Percentiles rank a stretch among this genome's conserved stretches.
These are phyloP conservation scores for Campoplex capitator DNA, from an alignment of 2,888 invertebrate genomes.

Conservation along the genomic window DNA sequence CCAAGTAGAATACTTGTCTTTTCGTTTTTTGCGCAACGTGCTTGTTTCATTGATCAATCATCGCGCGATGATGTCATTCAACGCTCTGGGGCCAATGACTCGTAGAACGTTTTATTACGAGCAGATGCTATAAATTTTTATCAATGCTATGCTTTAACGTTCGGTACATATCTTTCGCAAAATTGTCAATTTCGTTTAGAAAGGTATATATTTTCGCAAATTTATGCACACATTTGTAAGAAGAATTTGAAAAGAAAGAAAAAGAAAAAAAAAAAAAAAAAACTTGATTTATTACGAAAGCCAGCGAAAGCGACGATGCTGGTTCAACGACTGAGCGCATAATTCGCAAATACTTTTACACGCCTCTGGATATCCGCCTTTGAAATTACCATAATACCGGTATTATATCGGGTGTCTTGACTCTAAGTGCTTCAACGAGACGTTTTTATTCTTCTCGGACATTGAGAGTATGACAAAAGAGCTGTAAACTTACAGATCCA, in stretches of 20 bases:
- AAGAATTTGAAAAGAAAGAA: not conserved
- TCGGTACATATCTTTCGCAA: conserved; percentile 14
- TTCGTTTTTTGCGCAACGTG: conserved; percentile 1
- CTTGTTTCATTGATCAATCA: conserved; percentile 25
- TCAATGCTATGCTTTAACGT: not conserved
- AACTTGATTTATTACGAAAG: conserved; percentile 35
- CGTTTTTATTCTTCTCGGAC: not conserved
- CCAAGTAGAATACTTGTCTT: not conserved
- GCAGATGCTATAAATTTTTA: conserved; percentile 26
- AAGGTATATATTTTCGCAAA: conserved; percentile 2
- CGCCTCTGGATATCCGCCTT: conserved; percentile 27
- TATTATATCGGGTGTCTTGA: conserved; percentile 21
- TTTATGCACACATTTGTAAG: conserved; percentile 1
- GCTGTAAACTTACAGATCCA: not conserved
- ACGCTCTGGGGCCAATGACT: conserved; percentile 22
- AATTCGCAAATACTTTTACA: conserved; percentile 41
- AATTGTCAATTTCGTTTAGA: conserved; percentile 16
- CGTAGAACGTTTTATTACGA: conserved; percentile 7
- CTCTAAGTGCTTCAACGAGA: not conserved
- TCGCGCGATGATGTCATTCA: conserved; percentile 11
- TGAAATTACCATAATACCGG: conserved; percentile 29
- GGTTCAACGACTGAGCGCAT: conserved; percentile 39
- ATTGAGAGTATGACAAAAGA: not conserved
- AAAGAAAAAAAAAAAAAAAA: not conserved
- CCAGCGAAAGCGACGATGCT: conserved; percentile 13